Evolutionary conservation across 1,140 invertebrate species (phyloP), one percentile per base, ranked within the genome.

Genomic region (Episyrphus balteatus): DNA sequence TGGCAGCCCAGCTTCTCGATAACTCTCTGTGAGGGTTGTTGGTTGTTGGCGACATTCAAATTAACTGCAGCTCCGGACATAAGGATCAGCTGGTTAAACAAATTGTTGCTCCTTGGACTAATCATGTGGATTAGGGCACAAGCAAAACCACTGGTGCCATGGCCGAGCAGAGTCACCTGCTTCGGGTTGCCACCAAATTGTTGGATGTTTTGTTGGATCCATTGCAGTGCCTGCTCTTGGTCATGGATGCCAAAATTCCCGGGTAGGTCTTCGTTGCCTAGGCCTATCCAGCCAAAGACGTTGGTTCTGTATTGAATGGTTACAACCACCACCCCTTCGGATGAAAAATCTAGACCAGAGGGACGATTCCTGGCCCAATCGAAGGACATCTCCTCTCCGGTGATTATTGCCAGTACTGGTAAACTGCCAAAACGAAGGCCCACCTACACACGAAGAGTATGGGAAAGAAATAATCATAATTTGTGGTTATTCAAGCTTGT

Each of bases 231-330:
- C 45, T 82, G 59, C 48, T 80, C 78, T 50, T 87, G 82, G 62
- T 88, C 86, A 44, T 82, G 66, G 11, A 86, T 56, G 2, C 82
- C 83, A 19, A 83, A 73, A 59, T 87, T 87, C 1, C 84, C 84
- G 3, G 75, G 61, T 7, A 75, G 58, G 45, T 73, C 73, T 44
- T 73, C 75, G 12, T 70, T 79, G 58, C 59, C 75, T 11, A 87
- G 68, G 51, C 77, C 81, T 36, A 90, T 74, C 68, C 88, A 89
- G 7, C 82, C 77, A 46, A 83, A 75, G 18, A 82, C 69, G 56
- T 81, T 79, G 33, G 78, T 68, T 8, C 82, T 71, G 59, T 80
- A 83, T 49, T 74, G 74, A 13, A 79, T 71, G 9, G 75, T 77
- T 6, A 83, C 77, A 5, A 83, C 77, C 5, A 83, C 72, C 2